Conservation (phyloP, 2,797 vertebrate species). For the Lindbergichthys nudifrons region DNA sequence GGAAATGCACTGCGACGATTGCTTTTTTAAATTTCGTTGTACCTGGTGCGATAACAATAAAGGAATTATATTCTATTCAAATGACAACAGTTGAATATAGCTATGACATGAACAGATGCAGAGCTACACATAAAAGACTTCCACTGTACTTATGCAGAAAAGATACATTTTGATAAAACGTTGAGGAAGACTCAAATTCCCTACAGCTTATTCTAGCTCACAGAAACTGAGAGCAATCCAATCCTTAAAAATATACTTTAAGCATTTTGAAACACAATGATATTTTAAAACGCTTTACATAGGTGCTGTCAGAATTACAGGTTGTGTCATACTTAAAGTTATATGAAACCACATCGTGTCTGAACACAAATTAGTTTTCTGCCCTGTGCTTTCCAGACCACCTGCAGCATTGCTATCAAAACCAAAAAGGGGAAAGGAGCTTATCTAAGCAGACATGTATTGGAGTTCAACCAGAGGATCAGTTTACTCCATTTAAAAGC, state of each 20-base stretch:
- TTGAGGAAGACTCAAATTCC: background rate
- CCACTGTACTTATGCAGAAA: background rate
- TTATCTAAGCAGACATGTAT: background rate
- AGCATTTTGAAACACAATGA: background rate
- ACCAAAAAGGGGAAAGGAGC: constrained; percentile 2
- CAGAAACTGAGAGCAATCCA: background rate
- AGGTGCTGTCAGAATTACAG: background rate
- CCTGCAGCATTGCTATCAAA: background rate
- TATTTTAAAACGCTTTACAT: no score
- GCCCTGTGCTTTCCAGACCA: background rate
- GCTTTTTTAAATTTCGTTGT: no score
- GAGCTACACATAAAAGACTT: background rate
- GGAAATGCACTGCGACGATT: no score
- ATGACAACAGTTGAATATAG: background rate
- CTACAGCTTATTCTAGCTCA: background rate
- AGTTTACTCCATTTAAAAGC: constrained; percentile 8
- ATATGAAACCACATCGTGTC: background rate
- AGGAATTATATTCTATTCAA: background rate
- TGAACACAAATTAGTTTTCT: background rate
- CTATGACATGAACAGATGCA: background rate
- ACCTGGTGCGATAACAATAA: no score
- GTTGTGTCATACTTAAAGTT: background rate
- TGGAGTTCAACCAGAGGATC: background rate
- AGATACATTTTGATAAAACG: background rate
- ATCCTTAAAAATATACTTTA: background rate